Conservation (phyloP, 2,888 invertebrate species). For the Clitarchus hookeri region DNA sequence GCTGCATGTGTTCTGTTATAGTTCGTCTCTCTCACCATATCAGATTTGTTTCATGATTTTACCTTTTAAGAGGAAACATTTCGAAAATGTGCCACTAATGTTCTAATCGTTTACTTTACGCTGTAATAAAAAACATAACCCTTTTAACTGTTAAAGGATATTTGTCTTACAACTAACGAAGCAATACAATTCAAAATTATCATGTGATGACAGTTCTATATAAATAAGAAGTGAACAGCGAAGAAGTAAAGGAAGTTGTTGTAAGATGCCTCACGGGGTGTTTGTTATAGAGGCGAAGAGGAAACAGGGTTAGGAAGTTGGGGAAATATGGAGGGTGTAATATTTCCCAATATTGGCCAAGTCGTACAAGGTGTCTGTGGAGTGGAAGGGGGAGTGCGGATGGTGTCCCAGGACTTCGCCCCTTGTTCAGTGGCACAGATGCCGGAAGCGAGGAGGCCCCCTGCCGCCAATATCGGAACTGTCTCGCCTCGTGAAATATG, state of each 20-base stretch:
- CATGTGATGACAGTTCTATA: no score
- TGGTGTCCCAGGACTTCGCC: background rate
- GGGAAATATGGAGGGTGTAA: background rate
- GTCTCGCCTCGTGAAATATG: constrained; percentile 18
- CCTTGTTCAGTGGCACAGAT: background rate
- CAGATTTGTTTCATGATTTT: no score
- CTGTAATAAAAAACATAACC: no score
- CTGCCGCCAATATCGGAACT: background rate
- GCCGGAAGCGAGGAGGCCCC: background rate
- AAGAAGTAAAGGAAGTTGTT: background rate
- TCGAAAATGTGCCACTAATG: no score
- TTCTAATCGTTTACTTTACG: no score
- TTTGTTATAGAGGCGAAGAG: background rate
- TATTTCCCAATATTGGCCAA: constrained; percentile 10
- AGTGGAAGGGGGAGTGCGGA: background rate
- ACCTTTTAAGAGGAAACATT: no score
- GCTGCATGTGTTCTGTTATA: no score
- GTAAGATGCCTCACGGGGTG: background rate
- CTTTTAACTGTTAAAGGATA: no score
- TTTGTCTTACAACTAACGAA: no score
- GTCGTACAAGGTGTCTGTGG: constrained; percentile 9
- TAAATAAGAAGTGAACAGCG: no score
- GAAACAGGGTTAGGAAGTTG: background rate
- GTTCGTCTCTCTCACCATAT: no score
- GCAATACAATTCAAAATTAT: no score